These are phyloP conservation scores for Chrysocyon brachyurus DNA, from an alignment of 2,797 vertebrate genomes.

Conservation along the genomic window DNA sequence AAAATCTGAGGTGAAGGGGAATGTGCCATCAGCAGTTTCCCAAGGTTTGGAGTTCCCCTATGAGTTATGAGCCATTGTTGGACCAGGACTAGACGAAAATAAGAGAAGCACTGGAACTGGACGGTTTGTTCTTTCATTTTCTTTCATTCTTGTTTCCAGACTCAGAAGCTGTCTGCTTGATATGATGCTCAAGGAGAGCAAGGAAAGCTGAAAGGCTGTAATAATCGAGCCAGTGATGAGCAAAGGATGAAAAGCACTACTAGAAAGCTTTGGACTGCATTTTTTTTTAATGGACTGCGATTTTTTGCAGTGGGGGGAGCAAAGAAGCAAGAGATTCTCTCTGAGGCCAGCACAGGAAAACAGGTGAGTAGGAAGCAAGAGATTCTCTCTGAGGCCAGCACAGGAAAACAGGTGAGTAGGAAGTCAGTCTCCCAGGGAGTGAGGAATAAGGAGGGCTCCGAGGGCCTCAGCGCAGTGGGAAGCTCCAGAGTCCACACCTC, in stretches of 20 bases:
- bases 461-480: background rate
- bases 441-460: background rate
- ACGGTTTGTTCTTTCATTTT: background rate
- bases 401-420: background rate
- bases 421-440: background rate
- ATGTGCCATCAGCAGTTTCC: background rate
- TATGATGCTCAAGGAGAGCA: background rate
- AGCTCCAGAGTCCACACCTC: background rate
- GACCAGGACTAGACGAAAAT: background rate
- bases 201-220: background rate
- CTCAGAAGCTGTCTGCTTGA: background rate
- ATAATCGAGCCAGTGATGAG: background rate
- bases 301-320: background rate
- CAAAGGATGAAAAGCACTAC: background rate
- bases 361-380: background rate
- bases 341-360: background rate
- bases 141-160: background rate
- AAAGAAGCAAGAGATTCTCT: background rate
- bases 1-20: background rate
- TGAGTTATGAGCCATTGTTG: background rate
- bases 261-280: background rate
- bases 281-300: background rate
- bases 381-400: background rate
- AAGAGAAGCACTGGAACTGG: background rate
- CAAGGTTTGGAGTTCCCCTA: background rate